Base-by-base conservation (phyloP, 1,140 invertebrate species). In the Zaprionus taronus region DNA sequence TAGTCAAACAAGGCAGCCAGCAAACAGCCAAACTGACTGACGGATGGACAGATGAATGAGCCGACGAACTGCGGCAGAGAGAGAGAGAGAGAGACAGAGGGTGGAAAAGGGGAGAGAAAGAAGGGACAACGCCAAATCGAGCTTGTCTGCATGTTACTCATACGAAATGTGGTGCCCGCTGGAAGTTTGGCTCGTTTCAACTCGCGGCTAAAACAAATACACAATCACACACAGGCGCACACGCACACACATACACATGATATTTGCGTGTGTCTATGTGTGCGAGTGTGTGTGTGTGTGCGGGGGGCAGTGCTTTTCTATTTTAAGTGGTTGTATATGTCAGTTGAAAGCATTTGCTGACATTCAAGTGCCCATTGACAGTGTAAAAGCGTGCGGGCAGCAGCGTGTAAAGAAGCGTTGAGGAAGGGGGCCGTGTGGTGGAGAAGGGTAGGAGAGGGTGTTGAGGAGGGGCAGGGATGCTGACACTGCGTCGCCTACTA, bases 241-340 rank as follows among this genome's bases (percentile, higher is more conserved):
- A 47, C 41, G n/a, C 41, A 15, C 51, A 24, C 20, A 15, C 12
- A 15, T 5, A 26, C 11, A 15, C 12, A 26, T 53, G 22, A 20
- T 36, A 17, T 28, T n/a, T 22, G 64, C 26, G 57, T 53, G 36
- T 57, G 72, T 62, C 49, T 53, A 20, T 41, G 65, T 64, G 53
- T 57, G 55, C n/a, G n/a, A n/a, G n/a, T 67, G 65, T 57, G 68
- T 62, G 56, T 53, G 26, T 41, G 65, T 57, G 58, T 70, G 61
- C 57, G 65, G 80, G 80, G 55, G 74, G 38, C 84, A 81, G 58
- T 79, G 74, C 74, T 81, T 79, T 81, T 77, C 85, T 84, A 79
- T 90, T 90, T 81, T 89, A 89, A 89, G 84, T 89, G 84, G 79
- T 90, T 89, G 84, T 89, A 90, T 89, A 84, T 90, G 85, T 83